Base-by-base conservation (phyloP, 2,797 vertebrate species). In the Potorous gilbertii region DNA sequence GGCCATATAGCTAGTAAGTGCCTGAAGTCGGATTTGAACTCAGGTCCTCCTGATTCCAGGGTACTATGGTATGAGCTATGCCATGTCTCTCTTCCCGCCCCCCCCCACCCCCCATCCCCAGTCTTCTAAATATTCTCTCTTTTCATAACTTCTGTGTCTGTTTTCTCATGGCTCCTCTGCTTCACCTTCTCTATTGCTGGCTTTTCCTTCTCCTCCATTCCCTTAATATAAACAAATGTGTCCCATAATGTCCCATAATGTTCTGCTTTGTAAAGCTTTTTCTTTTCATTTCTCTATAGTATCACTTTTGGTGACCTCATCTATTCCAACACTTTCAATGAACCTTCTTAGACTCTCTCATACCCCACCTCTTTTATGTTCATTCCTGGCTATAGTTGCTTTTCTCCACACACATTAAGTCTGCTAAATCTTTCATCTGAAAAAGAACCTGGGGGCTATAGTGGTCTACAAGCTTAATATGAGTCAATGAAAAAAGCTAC, bases 151-250 rank as follows among this genome's bases (percentile, higher is more conserved):
- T 46, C 40, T 50, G 21, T 87, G 40, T 27, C 40, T 46, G 74
- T 24, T 87, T 21, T 57, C 46, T 94, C 13, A 11, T 0, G 3
- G 13, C 4, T 93, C 56, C 46, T 46, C 2, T 66, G 10, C 18
- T 66, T 10, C 12, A 29, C 28, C 50, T 92, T 52, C 52, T 74
- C 46, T 46, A 50, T 28, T 87, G 2, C 74, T 27, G 24, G 40
- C 74, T 87, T 87, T 87, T 87, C 40, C 27, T 95, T 28, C 4
- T 54, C 59, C 56, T 96, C 8, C 91, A 52, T 55, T 89, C 52
- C 2, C 55, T 34, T 91, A 92, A 90, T 46, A 21, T 87, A 87
- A 87, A 50, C 24, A 50, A 16, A 87, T 87, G 74, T 46, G 21
- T 46, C n/a, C 52, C 52, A 52, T 52, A 52, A 52, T 52, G 50